Conservation (phyloP, 2,113 vertebrate genomes). For the Lagopus leucura region DNA sequence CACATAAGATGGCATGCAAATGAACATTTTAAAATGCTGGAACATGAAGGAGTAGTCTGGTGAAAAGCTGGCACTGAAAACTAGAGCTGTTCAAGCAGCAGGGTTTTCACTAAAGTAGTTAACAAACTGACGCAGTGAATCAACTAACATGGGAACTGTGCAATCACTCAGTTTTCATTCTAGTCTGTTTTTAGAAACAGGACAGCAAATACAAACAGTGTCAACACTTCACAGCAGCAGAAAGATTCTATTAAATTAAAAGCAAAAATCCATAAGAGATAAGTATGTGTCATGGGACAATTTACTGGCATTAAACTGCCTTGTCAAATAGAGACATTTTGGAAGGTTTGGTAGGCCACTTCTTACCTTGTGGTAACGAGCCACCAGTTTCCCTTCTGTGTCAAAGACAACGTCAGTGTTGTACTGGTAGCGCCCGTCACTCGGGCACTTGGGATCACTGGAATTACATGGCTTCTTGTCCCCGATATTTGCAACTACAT, state of each 20-base stretch:
- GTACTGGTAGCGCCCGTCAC: conserved; percentile 69
- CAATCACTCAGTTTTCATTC: neutral
- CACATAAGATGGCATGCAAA: neutral
- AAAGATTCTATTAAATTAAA: neutral
- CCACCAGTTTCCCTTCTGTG: conserved; percentile 72
- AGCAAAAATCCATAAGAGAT: neutral
- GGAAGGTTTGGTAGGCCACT: conserved; percentile 69
- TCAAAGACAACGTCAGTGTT: conserved; percentile 74
- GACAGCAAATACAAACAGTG: neutral
- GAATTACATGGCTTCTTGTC: conserved; percentile 72
- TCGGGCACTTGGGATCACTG: conserved; percentile 59
- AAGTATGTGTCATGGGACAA: conserved; percentile 15
- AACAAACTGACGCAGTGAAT: neutral
- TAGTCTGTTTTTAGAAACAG: neutral
- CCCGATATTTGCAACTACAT: conserved; percentile 87
- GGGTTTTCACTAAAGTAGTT: neutral
- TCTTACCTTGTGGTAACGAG: conserved; percentile 80
- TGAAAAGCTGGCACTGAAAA: neutral
- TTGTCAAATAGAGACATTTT: conserved; percentile 22
- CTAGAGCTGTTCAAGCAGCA: neutral
- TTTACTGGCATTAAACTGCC: conserved; percentile 35
- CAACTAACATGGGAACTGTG: neutral
- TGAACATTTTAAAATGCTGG: neutral
- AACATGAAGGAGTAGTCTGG: neutral
- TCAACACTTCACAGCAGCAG: neutral